phyloP scores from a whole-genome alignment of 1,140 invertebrate species.

The Halyomorpha halys region DNA sequence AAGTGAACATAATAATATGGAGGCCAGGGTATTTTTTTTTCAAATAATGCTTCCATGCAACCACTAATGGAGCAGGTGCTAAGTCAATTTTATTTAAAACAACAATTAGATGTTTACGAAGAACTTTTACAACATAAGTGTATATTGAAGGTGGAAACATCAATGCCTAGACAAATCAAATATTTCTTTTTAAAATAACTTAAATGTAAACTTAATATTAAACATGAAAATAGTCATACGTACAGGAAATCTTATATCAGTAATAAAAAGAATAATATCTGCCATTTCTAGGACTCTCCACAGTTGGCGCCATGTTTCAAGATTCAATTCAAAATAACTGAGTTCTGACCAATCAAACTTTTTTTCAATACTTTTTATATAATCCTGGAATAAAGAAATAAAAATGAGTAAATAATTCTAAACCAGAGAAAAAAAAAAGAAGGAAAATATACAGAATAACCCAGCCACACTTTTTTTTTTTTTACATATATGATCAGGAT shows the following conservation, averaged over 20 bases:
- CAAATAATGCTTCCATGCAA: slow-evolving; percentile 83
- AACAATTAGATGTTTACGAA: slow-evolving; percentile 74
- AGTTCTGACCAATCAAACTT: slow-evolving; percentile 40
- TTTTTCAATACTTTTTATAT: slow-evolving; percentile 45
- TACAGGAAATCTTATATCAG: slow-evolving; percentile 74
- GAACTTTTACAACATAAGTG: slow-evolving; percentile 56
- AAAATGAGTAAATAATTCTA: not conserved
- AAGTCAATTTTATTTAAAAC: slow-evolving; percentile 90
- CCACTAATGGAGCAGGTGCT: slow-evolving; percentile 63
- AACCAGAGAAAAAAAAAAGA: too few relatives aligned
- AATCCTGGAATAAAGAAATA: slow-evolving; percentile 41
- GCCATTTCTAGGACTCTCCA: slow-evolving; percentile 89
- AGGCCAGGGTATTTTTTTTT: slow-evolving; percentile 58
- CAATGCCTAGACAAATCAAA: slow-evolving; percentile 42
- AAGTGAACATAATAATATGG: slow-evolving; percentile 72
- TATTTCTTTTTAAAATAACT: not conserved
- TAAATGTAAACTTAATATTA: not conserved
- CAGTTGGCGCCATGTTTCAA: slow-evolving; percentile 87
- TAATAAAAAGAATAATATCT: slow-evolving; percentile 72
- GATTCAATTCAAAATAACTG: slow-evolving; percentile 77
- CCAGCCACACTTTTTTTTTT: too few relatives aligned
- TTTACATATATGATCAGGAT: too few relatives aligned
- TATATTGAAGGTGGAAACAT: slow-evolving; percentile 89
- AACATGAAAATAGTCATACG: slow-evolving; percentile 34
- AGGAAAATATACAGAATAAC: too few relatives aligned